phyloP scores from a whole-genome alignment of 2,797 vertebrate genomes.

The Cossypha niveicapilla region DNA sequence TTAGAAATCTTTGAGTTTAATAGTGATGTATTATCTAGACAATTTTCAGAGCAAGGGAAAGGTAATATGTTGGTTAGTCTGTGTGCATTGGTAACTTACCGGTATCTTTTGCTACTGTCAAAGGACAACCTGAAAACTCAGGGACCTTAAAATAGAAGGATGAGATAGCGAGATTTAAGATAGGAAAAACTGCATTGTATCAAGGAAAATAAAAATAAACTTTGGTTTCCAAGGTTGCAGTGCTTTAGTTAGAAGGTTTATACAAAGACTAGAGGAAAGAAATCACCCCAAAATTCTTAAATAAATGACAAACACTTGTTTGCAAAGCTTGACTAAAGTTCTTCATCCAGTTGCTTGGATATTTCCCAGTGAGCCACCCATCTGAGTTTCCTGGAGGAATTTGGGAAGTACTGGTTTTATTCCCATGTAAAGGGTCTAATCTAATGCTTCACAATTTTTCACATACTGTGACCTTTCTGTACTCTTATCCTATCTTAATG shows the following conservation, averaged over 20 bases:
- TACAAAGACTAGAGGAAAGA: not conserved
- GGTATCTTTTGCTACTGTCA: not conserved
- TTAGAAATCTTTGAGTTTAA: not conserved
- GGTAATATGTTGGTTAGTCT: not conserved
- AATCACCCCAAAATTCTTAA: not conserved
- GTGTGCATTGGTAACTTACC: accelerated
- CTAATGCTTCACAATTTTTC: not conserved
- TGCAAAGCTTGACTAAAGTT: not conserved
- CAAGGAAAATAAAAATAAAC: not conserved
- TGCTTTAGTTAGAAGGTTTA: not conserved
- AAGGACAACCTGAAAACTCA: not conserved
- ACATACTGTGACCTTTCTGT: not conserved
- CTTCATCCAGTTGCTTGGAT: not conserved
- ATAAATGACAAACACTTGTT: not conserved
- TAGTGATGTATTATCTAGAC: not conserved
- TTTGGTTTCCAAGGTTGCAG: not conserved
- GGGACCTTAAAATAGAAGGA: not conserved
- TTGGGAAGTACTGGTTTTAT: not conserved
- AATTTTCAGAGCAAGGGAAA: not conserved
- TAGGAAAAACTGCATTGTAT: not conserved
- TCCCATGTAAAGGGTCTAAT: not conserved
- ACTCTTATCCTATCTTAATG: not conserved
- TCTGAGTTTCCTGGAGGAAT: not conserved
- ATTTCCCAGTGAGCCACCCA: not conserved
- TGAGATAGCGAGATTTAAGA: not conserved